These are phyloP conservation scores for Oryzias melastigma DNA, from an alignment of 2,113 vertebrate species.

Conservation along the genomic window DNA sequence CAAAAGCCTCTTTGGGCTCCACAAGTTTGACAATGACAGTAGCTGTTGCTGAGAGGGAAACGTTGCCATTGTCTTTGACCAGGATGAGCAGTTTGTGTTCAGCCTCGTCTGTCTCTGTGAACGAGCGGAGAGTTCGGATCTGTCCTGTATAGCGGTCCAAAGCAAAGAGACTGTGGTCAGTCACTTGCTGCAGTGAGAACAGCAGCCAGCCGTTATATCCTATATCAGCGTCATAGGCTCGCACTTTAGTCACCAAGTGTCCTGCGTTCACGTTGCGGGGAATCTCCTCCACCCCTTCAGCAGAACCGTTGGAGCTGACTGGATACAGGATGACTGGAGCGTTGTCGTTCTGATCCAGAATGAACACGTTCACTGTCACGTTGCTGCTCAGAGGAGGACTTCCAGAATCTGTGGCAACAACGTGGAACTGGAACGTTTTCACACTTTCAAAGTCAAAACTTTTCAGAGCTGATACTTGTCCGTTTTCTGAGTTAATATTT, in stretches of 20 bases:
- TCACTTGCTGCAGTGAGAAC: constrained; percentile 1
- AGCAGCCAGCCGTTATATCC: constrained; percentile 2
- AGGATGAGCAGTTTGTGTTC: not conserved
- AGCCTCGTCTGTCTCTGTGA: constrained; percentile 2
- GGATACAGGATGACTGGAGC: constrained; percentile 3
- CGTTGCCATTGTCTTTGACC: not conserved
- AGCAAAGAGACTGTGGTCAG: not conserved
- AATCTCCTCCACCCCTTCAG: constrained; percentile 3
- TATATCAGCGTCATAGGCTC: constrained; percentile 2
- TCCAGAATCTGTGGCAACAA: constrained; percentile 29
- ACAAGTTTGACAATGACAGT: constrained; percentile 2
- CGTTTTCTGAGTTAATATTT: constrained; percentile 55
- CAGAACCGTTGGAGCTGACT: constrained; percentile 2
- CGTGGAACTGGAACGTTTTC: constrained; percentile 44
- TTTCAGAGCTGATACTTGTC: constrained; percentile 44
- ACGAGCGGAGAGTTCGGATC: not conserved
- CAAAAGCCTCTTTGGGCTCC: constrained; percentile 19
- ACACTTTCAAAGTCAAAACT: constrained; percentile 63
- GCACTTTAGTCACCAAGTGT: constrained; percentile 4
- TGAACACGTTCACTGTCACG: constrained; percentile 2
- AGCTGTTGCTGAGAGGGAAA: constrained; percentile 5
- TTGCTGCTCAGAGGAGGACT: not conserved
- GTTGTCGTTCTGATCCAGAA: constrained; percentile 3
- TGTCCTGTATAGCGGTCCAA: constrained; percentile 1
- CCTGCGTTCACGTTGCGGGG: constrained; percentile 1